These are phyloP conservation scores for Mesorhabditis sp. DNA, from an alignment of 2,888 invertebrate genomes.

Conservation along the genomic window DNA sequence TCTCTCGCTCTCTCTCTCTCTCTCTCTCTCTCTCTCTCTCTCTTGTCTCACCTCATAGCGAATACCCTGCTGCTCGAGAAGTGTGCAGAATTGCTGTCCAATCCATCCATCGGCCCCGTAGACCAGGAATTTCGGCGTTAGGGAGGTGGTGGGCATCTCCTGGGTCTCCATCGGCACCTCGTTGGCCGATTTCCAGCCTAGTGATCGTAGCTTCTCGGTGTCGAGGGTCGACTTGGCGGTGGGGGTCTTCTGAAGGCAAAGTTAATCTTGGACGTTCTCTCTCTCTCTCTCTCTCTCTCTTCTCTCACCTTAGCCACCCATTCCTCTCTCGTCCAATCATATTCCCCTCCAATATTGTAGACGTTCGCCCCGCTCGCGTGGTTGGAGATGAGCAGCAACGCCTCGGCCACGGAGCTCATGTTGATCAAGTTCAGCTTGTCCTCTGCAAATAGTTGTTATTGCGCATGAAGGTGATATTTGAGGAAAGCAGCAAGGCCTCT, in stretches of 20 bases:
- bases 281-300: background rate
- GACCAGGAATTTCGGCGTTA: conserved; percentile 19
- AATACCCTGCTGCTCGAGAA: conserved; percentile 18
- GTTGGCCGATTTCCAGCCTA: conserved; percentile 9
- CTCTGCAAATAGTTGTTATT: background rate
- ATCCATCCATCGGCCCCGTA: conserved; percentile 37
- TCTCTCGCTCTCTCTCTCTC: too few relatives aligned
- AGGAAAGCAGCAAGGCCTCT: too few relatives aligned
- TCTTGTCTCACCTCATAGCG: conserved; percentile 13
- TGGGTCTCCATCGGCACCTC: background rate
- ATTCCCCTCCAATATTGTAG: conserved; percentile 19
- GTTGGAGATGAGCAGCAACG: background rate
- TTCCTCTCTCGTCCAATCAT: conserved; percentile 8
- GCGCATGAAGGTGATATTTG: too few relatives aligned
- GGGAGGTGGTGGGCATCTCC: background rate
- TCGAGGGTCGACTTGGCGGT: background rate
- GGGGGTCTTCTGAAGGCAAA: too few relatives aligned
- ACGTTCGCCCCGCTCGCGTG: conserved; percentile 14
- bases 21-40: conserved; percentile 16
- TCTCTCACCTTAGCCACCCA: too few relatives aligned
- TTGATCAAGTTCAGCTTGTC: conserved; percentile 9
- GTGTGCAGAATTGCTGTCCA: conserved; percentile 24
- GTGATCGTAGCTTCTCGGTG: conserved; percentile 8
- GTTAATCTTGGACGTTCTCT: too few relatives aligned
- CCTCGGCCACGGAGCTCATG: conserved; percentile 9